A percentile compares a stretch with the other conserved stretches of the same genome.
Conservation (phyloP, 2,888 invertebrate species). For the Scaptomyza cyrtandrae region DNA sequence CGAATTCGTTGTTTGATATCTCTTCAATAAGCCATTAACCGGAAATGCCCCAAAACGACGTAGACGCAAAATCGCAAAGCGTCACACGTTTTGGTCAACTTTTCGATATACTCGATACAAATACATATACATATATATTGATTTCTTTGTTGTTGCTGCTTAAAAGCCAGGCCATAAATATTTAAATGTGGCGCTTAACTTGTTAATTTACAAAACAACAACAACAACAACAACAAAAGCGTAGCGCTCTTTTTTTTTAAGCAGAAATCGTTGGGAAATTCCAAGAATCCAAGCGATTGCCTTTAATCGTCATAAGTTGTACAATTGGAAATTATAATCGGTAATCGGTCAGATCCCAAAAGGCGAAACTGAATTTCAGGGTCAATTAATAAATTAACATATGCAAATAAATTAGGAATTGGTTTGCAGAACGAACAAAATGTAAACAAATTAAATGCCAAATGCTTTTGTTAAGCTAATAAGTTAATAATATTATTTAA, state of each 20-base stretch:
- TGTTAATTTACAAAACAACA: conserved; percentile 61
- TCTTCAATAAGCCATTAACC: conserved; percentile 41
- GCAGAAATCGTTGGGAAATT: conserved; percentile 59
- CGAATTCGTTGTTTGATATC: conserved; percentile 23
- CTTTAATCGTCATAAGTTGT: neutral
- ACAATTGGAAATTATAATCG: neutral
- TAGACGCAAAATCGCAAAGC: conserved; percentile 25
- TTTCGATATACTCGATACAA: neutral
- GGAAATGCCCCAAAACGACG: conserved; percentile 64
- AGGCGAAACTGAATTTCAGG: neutral
- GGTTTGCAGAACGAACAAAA: neutral
- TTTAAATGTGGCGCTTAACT: conserved; percentile 74
- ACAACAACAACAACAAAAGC: conserved; percentile 14
- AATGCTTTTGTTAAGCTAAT: neutral
- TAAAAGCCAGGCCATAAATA: conserved; percentile 53
- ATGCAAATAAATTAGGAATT: neutral
- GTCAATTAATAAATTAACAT: no score
- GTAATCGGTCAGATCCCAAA: no score
- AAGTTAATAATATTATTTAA: no score
- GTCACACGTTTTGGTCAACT: conserved; percentile 18
- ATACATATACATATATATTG: neutral
- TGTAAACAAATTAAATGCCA: neutral
- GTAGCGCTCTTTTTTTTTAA: conserved; percentile 29
- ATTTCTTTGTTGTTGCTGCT: conserved; percentile 9
- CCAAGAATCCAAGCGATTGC: conserved; percentile 32